A percentile compares a stretch with the other conserved stretches of the same genome.
Conservation (phyloP, 1,140 invertebrate species). For the Heterodera carotae region DNA sequence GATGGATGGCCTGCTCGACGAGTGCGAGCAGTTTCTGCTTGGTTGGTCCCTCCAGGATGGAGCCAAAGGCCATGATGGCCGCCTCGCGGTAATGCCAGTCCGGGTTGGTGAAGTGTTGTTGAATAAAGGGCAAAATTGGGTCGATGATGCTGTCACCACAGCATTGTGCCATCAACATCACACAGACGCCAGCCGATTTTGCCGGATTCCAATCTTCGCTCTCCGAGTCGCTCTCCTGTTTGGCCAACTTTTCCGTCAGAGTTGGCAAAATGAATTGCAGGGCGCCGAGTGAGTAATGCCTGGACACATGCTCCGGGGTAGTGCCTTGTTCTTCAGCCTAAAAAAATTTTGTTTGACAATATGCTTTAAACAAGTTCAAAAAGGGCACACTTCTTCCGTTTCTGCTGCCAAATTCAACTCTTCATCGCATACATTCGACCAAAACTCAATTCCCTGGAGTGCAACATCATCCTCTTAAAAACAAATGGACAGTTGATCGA, state of each 20-base stretch:
- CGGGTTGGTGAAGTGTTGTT: constrained; percentile 85
- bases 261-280: constrained; percentile 91
- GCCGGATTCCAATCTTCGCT: constrained; percentile 99
- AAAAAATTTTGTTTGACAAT: constrained; percentile 6
- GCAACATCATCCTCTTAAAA: constrained; percentile 82
- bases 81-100: constrained; percentile 96
- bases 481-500: not conserved
- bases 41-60: constrained; percentile 91
- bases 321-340: constrained; percentile 82
- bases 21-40: constrained; percentile 82
- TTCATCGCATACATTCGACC: constrained; percentile 99
- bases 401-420: constrained; percentile 95
- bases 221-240: constrained; percentile 75
- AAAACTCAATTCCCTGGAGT: constrained; percentile 98
- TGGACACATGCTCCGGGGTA: constrained; percentile 83
- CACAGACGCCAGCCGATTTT: constrained; percentile 97
- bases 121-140: constrained; percentile 93
- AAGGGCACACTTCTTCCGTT: constrained; percentile 82
- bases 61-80: constrained; percentile 96
- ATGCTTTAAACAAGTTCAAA: not conserved
- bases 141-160: constrained; percentile 96
- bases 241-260: constrained; percentile 87
- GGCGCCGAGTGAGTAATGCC: constrained; percentile 90
- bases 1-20: constrained; percentile 92
- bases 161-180: constrained; percentile 94